Base-by-base conservation (phyloP, 2,113 vertebrate species). In the Cyanoramphus novaezelandiae region DNA sequence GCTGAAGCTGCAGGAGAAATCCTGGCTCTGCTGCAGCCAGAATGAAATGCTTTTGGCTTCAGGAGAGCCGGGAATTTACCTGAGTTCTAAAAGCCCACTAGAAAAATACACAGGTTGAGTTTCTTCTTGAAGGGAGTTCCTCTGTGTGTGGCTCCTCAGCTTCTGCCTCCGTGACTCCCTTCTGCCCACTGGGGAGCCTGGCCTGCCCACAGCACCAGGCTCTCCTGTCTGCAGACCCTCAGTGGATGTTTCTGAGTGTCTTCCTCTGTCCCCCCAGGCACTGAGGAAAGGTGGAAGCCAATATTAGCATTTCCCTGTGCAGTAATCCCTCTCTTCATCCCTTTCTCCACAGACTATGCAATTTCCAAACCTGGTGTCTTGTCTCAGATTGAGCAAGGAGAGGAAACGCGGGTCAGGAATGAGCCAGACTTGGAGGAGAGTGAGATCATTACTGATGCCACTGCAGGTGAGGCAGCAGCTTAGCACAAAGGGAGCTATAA, bases 311-410 rank as follows among this genome's bases (percentile, higher is more conserved):
- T 71, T 28, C 29, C 35, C 57, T 6, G 43, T 17, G 15, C 72
- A 52, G 53, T 96, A 35, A 95, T 7, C 55, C 63, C 80, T 80
- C 27, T 85, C 74, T 92, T 82, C 78, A 69, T 69, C 57, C 33
- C 92, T 93, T 71, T 93, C 92, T 90, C 68, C 13, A 67, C 95
- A 98, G 98, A 98, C 96, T 98, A 98, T 96, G 98, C 98, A 65
- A 98, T 98, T 89, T 98, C 98, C 93, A 98, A 98, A 86, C 98
- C 98, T 3, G 98, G 97, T 47, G 97, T 98, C 62, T 90, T 98
- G 96, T 97, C 98, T 21, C 98, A 98, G 95, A 97, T 97, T 17
- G 98, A 98, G 84, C 97, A 97, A 13, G 97, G 97, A 31, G 97
- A 98, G 49, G 97, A 97, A 20, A 24, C 95, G 0, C 86, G 53